A percentile compares a stretch with the other conserved stretches of the same genome.
Conservation (phyloP, 2,888 invertebrate species). For the Metopia argyrocephala region DNA sequence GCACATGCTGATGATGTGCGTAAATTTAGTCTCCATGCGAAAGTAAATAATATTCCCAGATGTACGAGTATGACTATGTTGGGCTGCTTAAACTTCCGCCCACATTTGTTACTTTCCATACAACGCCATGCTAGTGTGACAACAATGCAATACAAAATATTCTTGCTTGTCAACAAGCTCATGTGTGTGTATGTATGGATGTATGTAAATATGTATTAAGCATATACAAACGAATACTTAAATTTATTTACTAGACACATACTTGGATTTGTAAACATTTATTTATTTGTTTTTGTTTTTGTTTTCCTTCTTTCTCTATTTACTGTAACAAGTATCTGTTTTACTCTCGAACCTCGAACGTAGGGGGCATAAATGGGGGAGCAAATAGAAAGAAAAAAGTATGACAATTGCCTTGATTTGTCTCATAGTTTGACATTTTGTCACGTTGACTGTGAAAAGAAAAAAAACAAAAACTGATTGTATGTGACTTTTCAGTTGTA, state of each 20-base stretch:
- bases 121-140: too few relatives aligned
- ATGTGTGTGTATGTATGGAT: too few relatives aligned
- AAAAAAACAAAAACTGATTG: too few relatives aligned
- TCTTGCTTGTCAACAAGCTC: too few relatives aligned
- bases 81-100: too few relatives aligned
- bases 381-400: neutral
- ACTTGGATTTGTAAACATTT: constrained; percentile 34
- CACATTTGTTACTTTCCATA: too few relatives aligned
- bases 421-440: constrained; percentile 15
- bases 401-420: constrained; percentile 27
- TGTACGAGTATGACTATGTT: neutral
- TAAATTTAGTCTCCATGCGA: neutral
- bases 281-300: too few relatives aligned
- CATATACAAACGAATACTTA: too few relatives aligned
- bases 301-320: constrained; percentile 27
- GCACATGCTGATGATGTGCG: constrained; percentile 41
- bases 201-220: too few relatives aligned
- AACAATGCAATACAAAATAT: too few relatives aligned
- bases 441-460: neutral
- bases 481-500: too few relatives aligned
- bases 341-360: neutral
- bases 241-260: constrained; percentile 9
- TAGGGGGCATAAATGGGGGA: neutral
- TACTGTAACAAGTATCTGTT: neutral
- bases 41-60: constrained; percentile 12